Base-by-base conservation (phyloP, 2,888 invertebrate species). In the Polydrusus pterygomalis region DNA sequence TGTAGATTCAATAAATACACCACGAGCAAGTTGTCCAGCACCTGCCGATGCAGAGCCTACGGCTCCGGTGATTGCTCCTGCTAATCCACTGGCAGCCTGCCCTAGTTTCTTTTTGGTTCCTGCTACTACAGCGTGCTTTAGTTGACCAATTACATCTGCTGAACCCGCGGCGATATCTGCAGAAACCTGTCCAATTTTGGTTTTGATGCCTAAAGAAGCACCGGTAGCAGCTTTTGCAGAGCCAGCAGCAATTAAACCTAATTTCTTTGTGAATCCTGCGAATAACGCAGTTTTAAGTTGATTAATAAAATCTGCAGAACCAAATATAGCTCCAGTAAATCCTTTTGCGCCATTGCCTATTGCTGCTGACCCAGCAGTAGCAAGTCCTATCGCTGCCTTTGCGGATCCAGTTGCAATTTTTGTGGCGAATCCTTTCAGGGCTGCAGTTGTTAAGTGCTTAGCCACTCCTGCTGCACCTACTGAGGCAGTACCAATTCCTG, bases 41-140 rank as follows among this genome's bases (percentile, higher is more conserved):
- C 90, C 85, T 79, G 90, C 89, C 0, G 88, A 86, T 7, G 87
- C 85, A 0, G 77, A 77, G 0, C 72, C 77, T 13, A 77, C 73
- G 17, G 73, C 77, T 8, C 68, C 73, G 1, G 77, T 73, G 0
- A 88, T 85, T 5, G 87, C 85, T 0, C 88, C 88, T 0, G 90
- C 90, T 0, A 91, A 91, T 0, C 91, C 91, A 80, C 90, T 90
- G 0, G 91, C 90, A 18, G 91, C 82, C 25, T 90, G 84, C 0
- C 90, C 89, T 0, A 91, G 84, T 82, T 91, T 91, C 69, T 88
- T 88, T 80, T 90, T 90, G 25, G 91, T 83, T 0, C 87, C 86
- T 87, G 47, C 89, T 87, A 81, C 82, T 15, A 84, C 79, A 8
- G 83, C 79, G 8, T 74, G 74, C 67, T 82, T 83, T 20, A 85